Evolutionary conservation across 2,888 invertebrate species (phyloP).

Genomic region (Magallana nippona): DNA sequence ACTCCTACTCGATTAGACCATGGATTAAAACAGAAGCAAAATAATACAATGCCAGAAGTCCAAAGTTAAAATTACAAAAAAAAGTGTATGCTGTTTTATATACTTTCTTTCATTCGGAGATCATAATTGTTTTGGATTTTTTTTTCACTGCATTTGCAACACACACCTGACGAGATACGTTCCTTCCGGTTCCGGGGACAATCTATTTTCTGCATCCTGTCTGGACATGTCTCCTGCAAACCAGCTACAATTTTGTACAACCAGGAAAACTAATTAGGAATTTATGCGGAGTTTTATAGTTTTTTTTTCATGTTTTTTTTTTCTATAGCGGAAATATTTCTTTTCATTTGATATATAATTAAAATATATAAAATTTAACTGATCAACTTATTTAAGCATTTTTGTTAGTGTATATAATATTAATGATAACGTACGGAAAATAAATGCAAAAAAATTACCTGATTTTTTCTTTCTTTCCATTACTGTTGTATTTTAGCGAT

Average conservation of each 20-base stretch:
- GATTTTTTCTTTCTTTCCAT: not conserved
- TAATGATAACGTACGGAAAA: not conserved
- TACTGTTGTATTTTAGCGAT: not conserved
- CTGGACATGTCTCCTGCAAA: slow-evolving; percentile 41
- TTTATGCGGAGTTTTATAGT: too few relatives aligned
- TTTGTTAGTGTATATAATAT: not conserved
- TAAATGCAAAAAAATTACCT: not conserved
- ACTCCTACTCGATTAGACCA: too few relatives aligned
- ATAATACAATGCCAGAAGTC: too few relatives aligned
- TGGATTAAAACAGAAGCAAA: too few relatives aligned
- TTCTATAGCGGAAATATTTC: not conserved
- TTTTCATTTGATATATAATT: not conserved
- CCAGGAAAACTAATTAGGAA: not conserved
- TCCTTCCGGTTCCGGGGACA: not conserved
- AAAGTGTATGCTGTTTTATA: too few relatives aligned
- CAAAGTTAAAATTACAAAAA: too few relatives aligned
- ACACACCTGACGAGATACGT: slow-evolving; percentile 38
- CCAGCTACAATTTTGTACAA: slow-evolving; percentile 18
- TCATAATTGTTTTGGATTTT: too few relatives aligned
- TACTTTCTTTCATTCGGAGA: too few relatives aligned
- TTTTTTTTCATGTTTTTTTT: not conserved
- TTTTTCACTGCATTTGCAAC: not conserved
- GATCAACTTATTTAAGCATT: not conserved
- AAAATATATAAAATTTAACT: not conserved
- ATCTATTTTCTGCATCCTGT: slow-evolving; percentile 15